Conservation (phyloP, 92 coral and sea anemone species). For the Actinernus sp. region DNA sequence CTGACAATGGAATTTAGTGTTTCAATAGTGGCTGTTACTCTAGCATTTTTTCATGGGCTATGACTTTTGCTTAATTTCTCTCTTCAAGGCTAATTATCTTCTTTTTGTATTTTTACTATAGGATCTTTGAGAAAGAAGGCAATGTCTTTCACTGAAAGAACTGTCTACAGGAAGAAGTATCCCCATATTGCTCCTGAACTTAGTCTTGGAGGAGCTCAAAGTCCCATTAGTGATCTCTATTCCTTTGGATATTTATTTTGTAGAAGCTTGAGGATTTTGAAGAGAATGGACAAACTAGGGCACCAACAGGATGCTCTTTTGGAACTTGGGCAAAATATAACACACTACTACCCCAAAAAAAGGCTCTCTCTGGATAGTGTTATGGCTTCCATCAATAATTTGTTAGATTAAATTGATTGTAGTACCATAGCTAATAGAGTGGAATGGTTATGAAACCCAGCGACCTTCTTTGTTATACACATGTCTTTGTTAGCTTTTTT, state of each 20-base stretch:
- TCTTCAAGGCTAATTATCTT: not conserved
- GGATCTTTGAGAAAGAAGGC: conserved; percentile 6
- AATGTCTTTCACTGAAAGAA: conserved; percentile 24
- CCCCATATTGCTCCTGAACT: conserved; percentile 49
- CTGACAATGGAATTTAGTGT: too few relatives aligned
- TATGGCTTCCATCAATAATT: not conserved
- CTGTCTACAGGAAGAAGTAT: conserved; percentile 26
- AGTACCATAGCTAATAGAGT: too few relatives aligned
- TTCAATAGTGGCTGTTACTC: too few relatives aligned
- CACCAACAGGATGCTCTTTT: not conserved
- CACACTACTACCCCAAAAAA: conserved; percentile 9
- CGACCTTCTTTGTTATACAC: too few relatives aligned
- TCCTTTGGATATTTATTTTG: conserved; percentile 58
- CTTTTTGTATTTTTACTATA: too few relatives aligned
- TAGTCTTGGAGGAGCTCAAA: conserved; percentile 19
- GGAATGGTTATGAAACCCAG: too few relatives aligned
- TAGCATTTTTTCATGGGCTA: too few relatives aligned
- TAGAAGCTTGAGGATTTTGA: conserved; percentile 18
- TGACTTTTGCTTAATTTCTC: too few relatives aligned
- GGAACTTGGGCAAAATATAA: not conserved
- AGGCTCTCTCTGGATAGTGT: not conserved
- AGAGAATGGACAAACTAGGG: conserved; percentile 1
- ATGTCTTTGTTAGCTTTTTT: too few relatives aligned
- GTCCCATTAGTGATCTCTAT: conserved; percentile 14
- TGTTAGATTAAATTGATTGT: too few relatives aligned